Evolutionary conservation across 2,797 vertebrate species (phyloP), one percentile per base, ranked within the genome.

Genomic region (Pelodytes ibericus): DNA sequence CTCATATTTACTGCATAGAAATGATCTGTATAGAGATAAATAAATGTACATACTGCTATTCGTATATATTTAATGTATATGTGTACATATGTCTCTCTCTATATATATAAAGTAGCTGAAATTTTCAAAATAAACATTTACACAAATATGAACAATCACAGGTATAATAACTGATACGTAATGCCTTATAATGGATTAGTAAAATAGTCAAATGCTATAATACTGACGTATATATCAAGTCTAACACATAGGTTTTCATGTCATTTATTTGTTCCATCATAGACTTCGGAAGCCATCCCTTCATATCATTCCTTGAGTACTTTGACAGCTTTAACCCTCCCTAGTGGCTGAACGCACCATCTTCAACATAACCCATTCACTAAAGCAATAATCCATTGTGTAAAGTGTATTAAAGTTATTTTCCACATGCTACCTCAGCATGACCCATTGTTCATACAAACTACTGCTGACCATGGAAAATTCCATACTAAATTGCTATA

Each of bases 381-480:
- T 95, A 96, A 96, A 95, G 97, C 95, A 98, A 99, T 98, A 98
- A 99, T 95, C 95, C 95, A 93, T 98, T 96, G 94, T 97, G 93
- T 98, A 96, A 93, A 95, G 95, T 95, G 93, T 96, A 98, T 98
- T 99, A 98, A 98, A 98, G 96, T 96, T 92, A 96, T 98, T 98
- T 99, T 98, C 95, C 94, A 98, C 95, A 96, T 98, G 96, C 97
- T 95, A 97, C 94, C 96, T 98, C 97, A 98, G 97, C 96, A 98
- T 88, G 89, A 95, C 88, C 95, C 95, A 98, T 98, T 98, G 96
- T 98, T 97, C 96, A 98, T 95, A 94, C 95, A 89, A 92, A 92
- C 92, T 94, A 91, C 92, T 96, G 95, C 95, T 98, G 96, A 98
- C 97, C 95, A 94, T 89, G 91, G 91, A 91, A 94, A 94, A 94